Conservation (phyloP, 37 sponge, comb jelly and placozoan genomes). For the Spongilla lacustris region DNA sequence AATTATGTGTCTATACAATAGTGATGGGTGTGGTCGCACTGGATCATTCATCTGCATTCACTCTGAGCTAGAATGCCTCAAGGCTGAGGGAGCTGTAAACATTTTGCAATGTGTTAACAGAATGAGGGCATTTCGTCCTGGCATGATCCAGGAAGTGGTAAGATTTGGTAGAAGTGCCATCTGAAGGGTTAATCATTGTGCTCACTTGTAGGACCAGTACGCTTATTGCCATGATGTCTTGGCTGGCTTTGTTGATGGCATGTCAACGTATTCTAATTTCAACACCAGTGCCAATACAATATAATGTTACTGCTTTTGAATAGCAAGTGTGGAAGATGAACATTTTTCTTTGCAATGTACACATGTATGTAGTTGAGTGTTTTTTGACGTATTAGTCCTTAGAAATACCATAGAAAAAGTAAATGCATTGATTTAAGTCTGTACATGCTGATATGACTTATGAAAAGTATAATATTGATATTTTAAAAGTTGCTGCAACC, state of each 20-base stretch:
- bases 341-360: no score
- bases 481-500: no score
- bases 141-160: constrained; percentile 24
- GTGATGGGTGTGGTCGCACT: constrained; percentile 43
- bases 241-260: background rate
- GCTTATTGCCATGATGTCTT: constrained; percentile 6
- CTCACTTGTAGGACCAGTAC: constrained; percentile 1
- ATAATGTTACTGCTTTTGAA: background rate
- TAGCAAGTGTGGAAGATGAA: no score
- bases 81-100: constrained; percentile 18
- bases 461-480: no score
- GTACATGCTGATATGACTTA: no score
- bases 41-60: constrained; percentile 15
- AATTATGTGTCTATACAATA: background rate
- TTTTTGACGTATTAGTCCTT: no score
- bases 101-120: constrained; percentile 1
- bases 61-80: constrained; percentile 14
- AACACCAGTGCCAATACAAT: background rate
- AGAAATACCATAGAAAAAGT: no score
- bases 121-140: background rate
- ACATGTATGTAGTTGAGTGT: no score
- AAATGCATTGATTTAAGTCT: no score
- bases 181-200: background rate
- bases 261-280: background rate
- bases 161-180: background rate